Evolutionary conservation across 2,888 invertebrate genomes (phyloP).

Genomic region (Polydrusus tereticollis): DNA sequence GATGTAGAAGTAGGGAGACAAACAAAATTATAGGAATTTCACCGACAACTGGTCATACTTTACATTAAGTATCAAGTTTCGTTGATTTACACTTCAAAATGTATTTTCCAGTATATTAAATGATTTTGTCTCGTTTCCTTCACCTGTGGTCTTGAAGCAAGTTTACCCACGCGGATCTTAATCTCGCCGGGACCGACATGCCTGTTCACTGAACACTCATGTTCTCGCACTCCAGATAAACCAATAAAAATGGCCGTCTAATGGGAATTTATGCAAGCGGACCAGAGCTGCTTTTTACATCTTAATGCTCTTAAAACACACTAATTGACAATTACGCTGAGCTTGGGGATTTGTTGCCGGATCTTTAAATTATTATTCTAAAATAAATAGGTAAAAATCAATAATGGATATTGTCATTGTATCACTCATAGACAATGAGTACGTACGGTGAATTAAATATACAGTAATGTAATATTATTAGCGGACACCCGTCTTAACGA

Average conservation of each 20-base stretch:
- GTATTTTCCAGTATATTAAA: neutral
- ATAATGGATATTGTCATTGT: too few relatives aligned
- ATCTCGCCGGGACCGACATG: constrained; percentile 61
- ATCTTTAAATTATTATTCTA: constrained; percentile 14
- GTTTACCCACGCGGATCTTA: constrained; percentile 62
- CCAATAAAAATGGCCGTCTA: constrained; percentile 62
- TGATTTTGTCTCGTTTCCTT: constrained; percentile 15
- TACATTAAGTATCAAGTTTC: too few relatives aligned
- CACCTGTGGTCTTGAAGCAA: constrained; percentile 49
- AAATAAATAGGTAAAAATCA: too few relatives aligned
- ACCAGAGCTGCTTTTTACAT: constrained; percentile 55
- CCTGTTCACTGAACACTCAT: constrained; percentile 64
- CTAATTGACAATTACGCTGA: constrained; percentile 58
- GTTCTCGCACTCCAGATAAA: constrained; percentile 62
- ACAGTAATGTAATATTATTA: too few relatives aligned
- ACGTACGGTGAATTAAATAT: too few relatives aligned
- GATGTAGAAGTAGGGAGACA: too few relatives aligned
- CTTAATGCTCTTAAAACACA: constrained; percentile 60
- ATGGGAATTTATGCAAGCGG: constrained; percentile 63
- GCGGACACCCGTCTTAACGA: too few relatives aligned
- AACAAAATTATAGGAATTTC: too few relatives aligned
- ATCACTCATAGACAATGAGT: too few relatives aligned
- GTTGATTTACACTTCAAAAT: neutral
- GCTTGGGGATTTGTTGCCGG: constrained; percentile 42
- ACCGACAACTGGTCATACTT: too few relatives aligned